Percentiles rank a stretch among this genome's conserved stretches.
Evolutionary conservation across 1,140 invertebrate genomes (phyloP).

Genomic region (Conus betulinus): DNA sequence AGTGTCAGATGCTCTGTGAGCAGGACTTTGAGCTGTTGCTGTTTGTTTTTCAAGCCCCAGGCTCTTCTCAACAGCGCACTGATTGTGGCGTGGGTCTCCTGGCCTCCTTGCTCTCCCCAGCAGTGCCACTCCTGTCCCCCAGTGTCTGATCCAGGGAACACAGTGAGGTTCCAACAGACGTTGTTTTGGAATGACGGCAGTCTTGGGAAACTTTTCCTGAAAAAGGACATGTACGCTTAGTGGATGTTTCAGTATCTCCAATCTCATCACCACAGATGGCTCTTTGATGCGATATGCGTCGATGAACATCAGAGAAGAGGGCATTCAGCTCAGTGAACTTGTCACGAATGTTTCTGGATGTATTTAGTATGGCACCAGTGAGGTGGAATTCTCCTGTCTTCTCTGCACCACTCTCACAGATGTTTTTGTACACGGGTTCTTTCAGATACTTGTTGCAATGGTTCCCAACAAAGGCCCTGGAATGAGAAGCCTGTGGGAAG

Average conservation of each 20-base stretch:
- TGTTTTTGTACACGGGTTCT: background rate
- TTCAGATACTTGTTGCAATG: slow-evolving; percentile 36
- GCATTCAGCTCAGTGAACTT: slow-evolving; percentile 11
- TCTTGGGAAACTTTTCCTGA: background rate
- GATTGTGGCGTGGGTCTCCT: slow-evolving; percentile 17
- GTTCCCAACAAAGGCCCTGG: slow-evolving; percentile 27
- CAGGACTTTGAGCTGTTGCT: no score
- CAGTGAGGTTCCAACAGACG: slow-evolving; percentile 10
- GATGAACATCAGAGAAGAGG: background rate
- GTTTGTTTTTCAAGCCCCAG: no score
- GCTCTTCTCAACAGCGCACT: background rate
- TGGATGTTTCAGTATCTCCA: background rate
- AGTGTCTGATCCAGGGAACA: background rate
- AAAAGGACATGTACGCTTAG: background rate
- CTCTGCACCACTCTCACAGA: background rate
- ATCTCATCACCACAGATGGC: background rate
- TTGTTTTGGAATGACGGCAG: background rate
- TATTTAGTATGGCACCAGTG: background rate
- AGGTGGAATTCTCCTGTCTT: background rate
- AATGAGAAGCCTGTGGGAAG: slow-evolving; percentile 28
- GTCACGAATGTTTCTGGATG: background rate
- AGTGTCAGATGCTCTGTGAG: background rate
- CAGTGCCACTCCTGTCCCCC: background rate
- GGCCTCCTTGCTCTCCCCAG: slow-evolving; percentile 12
- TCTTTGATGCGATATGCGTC: background rate